Conservation (phyloP, 2,113 vertebrate species). For the Phylloscopus trochilus region DNA sequence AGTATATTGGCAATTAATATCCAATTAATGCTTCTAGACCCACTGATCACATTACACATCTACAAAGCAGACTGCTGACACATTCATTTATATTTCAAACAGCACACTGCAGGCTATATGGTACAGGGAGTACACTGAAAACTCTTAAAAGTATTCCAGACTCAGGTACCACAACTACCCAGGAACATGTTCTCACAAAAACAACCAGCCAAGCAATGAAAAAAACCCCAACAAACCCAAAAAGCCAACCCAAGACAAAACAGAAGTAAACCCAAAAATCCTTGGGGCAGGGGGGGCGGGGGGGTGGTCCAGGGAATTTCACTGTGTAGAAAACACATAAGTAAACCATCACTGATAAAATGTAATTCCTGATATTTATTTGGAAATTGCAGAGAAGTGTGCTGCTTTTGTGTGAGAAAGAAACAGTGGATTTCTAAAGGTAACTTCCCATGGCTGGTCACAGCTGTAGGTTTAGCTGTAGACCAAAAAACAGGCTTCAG, state of each 20-base stretch:
- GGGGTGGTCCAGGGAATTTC: not conserved
- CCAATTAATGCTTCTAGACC: not conserved
- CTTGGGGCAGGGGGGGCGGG: accelerated
- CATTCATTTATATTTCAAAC: not conserved
- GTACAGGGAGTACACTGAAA: not conserved
- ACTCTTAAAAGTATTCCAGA: not conserved
- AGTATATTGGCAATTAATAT: not conserved
- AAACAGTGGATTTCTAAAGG: not conserved
- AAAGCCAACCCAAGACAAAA: not conserved
- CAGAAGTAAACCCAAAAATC: not conserved
- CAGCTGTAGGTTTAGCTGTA: not conserved
- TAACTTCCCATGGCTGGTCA: not conserved
- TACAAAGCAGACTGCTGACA: not conserved
- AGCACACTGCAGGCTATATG: not conserved
- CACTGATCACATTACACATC: not conserved
- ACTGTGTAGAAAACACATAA: not conserved
- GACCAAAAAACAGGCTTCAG: not conserved
- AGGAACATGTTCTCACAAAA: not conserved
- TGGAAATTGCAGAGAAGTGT: not conserved
- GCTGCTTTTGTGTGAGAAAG: not conserved
- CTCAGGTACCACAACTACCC: not conserved
- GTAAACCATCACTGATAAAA: not conserved
- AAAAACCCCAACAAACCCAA: not conserved
- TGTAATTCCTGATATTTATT: not conserved
- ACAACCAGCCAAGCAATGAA: not conserved